These are phyloP conservation scores for Limosa lapponica DNA, from an alignment of 2,797 vertebrate genomes.

Conservation along the genomic window DNA sequence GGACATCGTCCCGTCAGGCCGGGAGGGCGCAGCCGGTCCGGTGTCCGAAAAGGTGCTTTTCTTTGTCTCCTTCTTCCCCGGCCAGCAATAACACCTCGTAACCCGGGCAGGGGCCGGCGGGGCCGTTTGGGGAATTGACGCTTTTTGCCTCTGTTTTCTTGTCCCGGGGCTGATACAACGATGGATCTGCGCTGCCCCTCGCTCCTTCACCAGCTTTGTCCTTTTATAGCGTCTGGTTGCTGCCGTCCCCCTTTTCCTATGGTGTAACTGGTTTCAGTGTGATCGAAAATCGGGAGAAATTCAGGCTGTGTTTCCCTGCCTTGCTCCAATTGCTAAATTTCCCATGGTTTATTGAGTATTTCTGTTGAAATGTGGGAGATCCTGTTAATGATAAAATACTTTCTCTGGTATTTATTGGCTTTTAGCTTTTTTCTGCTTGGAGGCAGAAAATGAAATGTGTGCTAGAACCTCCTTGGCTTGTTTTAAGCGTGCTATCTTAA, in stretches of 20 bases:
- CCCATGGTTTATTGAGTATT: background rate
- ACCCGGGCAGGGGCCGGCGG: background rate
- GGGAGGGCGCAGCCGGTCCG: background rate
- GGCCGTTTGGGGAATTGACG: fast-evolving
- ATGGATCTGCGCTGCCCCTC: background rate
- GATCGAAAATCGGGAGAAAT: background rate
- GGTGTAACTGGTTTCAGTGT: background rate
- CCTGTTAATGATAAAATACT: background rate
- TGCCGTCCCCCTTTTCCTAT: background rate
- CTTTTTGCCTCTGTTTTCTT: background rate
- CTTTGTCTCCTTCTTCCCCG: background rate
- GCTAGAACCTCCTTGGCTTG: background rate
- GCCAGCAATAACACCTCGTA: fast-evolving
- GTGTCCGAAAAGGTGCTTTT: background rate
- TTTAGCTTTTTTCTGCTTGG: background rate
- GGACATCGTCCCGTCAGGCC: background rate
- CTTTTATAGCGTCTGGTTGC: background rate
- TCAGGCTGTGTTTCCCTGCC: background rate
- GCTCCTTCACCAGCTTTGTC: background rate
- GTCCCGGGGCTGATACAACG: background rate
- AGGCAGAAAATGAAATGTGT: background rate
- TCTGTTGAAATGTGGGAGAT: background rate
- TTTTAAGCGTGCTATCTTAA: fast-evolving
- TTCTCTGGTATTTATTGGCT: fast-evolving
- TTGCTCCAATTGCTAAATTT: background rate